Conservation (phyloP, 2,797 vertebrate species). For the Sebastiscus albofasciatus region DNA sequence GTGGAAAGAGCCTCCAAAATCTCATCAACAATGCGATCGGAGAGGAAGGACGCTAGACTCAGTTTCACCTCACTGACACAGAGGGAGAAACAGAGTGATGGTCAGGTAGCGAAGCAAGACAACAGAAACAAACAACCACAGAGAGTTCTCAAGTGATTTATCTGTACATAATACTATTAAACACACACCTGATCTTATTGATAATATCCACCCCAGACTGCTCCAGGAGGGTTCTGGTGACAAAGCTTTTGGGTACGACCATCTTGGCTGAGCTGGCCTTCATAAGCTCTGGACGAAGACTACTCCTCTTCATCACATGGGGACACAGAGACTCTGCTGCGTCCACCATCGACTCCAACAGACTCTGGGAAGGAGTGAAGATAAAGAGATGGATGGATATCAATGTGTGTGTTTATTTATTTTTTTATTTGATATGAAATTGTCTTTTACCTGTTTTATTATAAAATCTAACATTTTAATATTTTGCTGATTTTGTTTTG, state of each 20-base stretch:
- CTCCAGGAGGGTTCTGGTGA: slow-evolving; percentile 94
- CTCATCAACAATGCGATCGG: slow-evolving; percentile 96
- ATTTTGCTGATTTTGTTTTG: neutral
- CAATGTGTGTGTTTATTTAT: neutral
- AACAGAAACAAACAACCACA: neutral
- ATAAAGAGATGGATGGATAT: neutral
- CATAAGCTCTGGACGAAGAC: slow-evolving; percentile 91
- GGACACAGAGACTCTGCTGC: slow-evolving; percentile 93
- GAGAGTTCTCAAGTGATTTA: neutral
- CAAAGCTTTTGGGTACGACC: slow-evolving; percentile 92
- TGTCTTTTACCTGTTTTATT: neutral
- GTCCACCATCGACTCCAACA: slow-evolving; percentile 95
- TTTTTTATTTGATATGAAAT: neutral
- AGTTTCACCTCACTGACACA: slow-evolving; percentile 92
- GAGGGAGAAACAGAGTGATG: neutral
- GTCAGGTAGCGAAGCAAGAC: neutral
- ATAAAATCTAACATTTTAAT: neutral
- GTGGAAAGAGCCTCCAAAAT: slow-evolving; percentile 93
- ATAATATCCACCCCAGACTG: slow-evolving; percentile 97
- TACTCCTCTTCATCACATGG: slow-evolving; percentile 91
- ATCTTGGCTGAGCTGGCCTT: slow-evolving; percentile 91
- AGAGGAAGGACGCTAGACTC: slow-evolving; percentile 94
- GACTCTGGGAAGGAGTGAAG: slow-evolving; percentile 73
- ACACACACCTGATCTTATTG: slow-evolving; percentile 94
- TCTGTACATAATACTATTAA: too few relatives aligned